phyloP scores from a whole-genome alignment of 2,797 vertebrate species.

The Zenarchopterus dispar region DNA sequence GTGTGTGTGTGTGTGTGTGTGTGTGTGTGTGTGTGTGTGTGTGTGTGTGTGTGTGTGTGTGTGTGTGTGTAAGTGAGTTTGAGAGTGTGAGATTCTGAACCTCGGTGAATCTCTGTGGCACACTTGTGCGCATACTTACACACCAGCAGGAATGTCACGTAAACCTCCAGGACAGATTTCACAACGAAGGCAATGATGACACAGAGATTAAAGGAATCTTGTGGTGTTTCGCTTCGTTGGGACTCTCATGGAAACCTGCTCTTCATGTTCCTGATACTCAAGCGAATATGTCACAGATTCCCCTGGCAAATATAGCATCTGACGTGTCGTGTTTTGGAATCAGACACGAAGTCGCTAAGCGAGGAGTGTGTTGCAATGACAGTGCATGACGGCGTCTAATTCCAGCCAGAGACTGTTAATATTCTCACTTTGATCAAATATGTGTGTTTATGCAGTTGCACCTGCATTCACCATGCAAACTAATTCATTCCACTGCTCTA shows the following conservation, averaged over 20 bases:
- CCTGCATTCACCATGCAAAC: constrained; percentile 13
- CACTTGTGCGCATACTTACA: constrained; percentile 16
- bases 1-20: constrained; percentile 32
- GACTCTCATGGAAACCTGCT: constrained; percentile 48
- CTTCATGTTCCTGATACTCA: constrained; percentile 42
- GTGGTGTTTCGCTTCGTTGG: constrained; percentile 26
- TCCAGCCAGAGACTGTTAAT: constrained; percentile 38
- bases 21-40: too few species aligned
- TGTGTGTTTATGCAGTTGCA: constrained; percentile 38
- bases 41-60: constrained; percentile 20
- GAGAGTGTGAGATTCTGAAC: constrained; percentile 32
- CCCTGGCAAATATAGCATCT: constrained; percentile 18
- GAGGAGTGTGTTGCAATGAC: constrained; percentile 23
- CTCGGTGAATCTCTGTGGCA: constrained; percentile 28
- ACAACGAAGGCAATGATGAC: constrained; percentile 40
- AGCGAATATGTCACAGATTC: constrained; percentile 36
- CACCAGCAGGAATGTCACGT: constrained; percentile 12
- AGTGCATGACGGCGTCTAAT: constrained; percentile 19
- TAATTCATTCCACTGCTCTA: constrained; percentile 18
- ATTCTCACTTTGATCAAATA: constrained; percentile 47
- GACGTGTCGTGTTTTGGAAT: constrained; percentile 44
- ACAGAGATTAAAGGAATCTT: constrained; percentile 29
- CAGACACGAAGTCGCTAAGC: constrained; percentile 11
- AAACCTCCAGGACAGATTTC: constrained; percentile 58
- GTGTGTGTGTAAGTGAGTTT: constrained; percentile 22